Evolutionary conservation across 2,888 invertebrate genomes (phyloP).

Genomic region (Mystacides longicornis): DNA sequence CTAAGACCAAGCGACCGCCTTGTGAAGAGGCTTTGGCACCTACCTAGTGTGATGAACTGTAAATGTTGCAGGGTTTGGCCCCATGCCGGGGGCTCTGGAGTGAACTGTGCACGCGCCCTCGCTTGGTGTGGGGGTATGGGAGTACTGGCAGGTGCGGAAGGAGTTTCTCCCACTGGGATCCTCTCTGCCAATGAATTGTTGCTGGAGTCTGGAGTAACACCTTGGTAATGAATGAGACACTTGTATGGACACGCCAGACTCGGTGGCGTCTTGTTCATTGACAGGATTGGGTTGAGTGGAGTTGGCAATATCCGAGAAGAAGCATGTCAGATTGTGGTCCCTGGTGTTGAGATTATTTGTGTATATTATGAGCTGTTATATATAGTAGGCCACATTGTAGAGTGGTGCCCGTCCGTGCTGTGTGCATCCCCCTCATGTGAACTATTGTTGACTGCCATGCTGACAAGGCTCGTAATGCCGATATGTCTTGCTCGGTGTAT

Average conservation of each 20-base stretch:
- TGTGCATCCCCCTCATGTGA: no score
- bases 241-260: background rate
- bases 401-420: background rate
- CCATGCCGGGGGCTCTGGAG: slow-evolving; percentile 17
- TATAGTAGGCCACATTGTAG: background rate
- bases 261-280: background rate
- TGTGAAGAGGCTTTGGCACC: slow-evolving; percentile 26
- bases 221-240: slow-evolving; percentile 11
- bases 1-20: slow-evolving; percentile 19
- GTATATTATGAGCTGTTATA: background rate
- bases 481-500: slow-evolving; percentile 14
- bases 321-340: background rate
- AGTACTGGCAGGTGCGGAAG: slow-evolving; percentile 18
- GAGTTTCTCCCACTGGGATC: slow-evolving; percentile 6
- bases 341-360: background rate
- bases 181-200: slow-evolving; percentile 6
- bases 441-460: background rate
- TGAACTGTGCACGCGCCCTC: slow-evolving; percentile 17
- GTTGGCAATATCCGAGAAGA: background rate
- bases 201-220: slow-evolving; percentile 6
- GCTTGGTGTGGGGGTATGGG: slow-evolving; percentile 16
- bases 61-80: slow-evolving; percentile 12
- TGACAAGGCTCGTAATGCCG: background rate
- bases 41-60: slow-evolving; percentile 13
- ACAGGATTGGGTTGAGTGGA: background rate